Evolutionary conservation across 2,113 vertebrate genomes (phyloP).

Genomic region (Halichoeres trimaculatus): DNA sequence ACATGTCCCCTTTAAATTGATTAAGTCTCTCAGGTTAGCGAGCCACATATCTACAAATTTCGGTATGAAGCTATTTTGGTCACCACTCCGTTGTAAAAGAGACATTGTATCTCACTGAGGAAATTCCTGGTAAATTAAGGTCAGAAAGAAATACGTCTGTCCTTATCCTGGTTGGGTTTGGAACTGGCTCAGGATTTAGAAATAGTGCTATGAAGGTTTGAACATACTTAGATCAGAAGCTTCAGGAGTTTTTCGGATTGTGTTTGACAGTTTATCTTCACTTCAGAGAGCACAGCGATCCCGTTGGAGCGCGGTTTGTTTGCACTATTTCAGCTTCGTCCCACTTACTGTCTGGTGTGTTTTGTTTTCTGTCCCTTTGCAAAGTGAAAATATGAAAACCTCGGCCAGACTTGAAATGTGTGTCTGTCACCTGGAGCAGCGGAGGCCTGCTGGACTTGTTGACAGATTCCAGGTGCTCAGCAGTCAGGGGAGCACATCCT

Average conservation of each 20-base stretch:
- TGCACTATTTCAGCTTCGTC: constrained; percentile 9
- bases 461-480: constrained; percentile 38
- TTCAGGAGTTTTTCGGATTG: background rate
- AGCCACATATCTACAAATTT: too few relatives aligned
- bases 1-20: too few relatives aligned
- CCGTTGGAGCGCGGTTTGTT: background rate
- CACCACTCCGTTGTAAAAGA: too few relatives aligned
- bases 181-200: background rate
- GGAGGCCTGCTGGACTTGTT: constrained; percentile 6
- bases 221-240: background rate
- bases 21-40: too few relatives aligned
- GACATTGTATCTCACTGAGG: too few relatives aligned
- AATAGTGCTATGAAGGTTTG: background rate
- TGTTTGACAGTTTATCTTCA: background rate
- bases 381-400: constrained; percentile 24
- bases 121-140: too few relatives aligned
- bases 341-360: constrained; percentile 17
- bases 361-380: constrained; percentile 34
- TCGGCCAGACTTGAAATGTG: constrained; percentile 3
- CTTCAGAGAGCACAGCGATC: constrained; percentile 25
- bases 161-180: background rate
- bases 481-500: background rate
- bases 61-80: too few relatives aligned
- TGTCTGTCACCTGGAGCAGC: constrained; percentile 5
- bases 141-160: too few relatives aligned